Conservation (phyloP, 2,888 invertebrate genomes). For the Volucella inflata region DNA sequence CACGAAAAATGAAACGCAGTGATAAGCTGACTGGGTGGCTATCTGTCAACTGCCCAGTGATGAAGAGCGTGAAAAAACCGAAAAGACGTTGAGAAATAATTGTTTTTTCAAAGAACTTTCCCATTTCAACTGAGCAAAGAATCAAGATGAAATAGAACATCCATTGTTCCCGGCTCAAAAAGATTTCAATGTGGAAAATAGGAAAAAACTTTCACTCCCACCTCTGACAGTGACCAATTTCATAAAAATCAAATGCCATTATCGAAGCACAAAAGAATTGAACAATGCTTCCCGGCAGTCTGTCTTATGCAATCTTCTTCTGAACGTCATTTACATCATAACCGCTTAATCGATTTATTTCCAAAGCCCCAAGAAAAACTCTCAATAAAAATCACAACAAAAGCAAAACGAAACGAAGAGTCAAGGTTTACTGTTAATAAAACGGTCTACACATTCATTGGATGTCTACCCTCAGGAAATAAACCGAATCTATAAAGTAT, state of each 20-base stretch:
- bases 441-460: conserved; percentile 49
- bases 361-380: conserved; percentile 3
- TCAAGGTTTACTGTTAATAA: conserved; percentile 56
- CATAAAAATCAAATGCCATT: background rate
- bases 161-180: too few relatives aligned
- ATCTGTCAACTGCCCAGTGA: too few relatives aligned
- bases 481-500: conserved; percentile 19
- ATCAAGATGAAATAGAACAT: too few relatives aligned
- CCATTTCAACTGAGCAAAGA: too few relatives aligned
- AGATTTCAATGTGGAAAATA: too few relatives aligned
- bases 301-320: conserved; percentile 32
- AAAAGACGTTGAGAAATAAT: too few relatives aligned
- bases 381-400: conserved; percentile 5
- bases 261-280: conserved; percentile 12
- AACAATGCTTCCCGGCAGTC: background rate
- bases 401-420: conserved; percentile 22
- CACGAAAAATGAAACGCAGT: too few relatives aligned
- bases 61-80: too few relatives aligned
- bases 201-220: too few relatives aligned
- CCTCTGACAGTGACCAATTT: background rate
- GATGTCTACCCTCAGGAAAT: conserved; percentile 37
- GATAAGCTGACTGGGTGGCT: too few relatives aligned
- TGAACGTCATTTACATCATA: conserved; percentile 47
- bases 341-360: conserved; percentile 58
- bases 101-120: too few relatives aligned